These are phyloP conservation scores for Plemyria rubiginata DNA, from an alignment of 2,888 invertebrate species.

Conservation along the genomic window DNA sequence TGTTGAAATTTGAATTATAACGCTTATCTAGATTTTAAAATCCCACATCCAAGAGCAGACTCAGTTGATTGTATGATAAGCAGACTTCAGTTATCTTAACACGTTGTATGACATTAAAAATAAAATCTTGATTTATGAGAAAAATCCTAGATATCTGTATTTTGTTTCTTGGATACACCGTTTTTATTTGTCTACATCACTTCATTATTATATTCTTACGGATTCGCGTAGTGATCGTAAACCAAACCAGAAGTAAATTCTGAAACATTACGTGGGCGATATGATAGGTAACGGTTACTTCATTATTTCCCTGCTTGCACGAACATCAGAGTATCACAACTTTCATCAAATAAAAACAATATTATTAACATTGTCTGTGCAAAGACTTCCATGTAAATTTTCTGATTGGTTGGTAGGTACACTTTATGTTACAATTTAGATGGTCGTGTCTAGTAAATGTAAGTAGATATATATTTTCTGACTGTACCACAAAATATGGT, in stretches of 20 bases:
- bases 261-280: constrained; percentile 21
- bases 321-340: constrained; percentile 29
- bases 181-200: constrained; percentile 5
- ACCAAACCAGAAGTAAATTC: constrained; percentile 21
- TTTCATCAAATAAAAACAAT: constrained; percentile 27
- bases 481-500: not conserved
- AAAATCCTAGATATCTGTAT: not conserved
- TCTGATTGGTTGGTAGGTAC: not conserved
- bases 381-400: constrained; percentile 22
- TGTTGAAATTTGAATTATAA: constrained; percentile 24
- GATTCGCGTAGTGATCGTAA: constrained; percentile 13
- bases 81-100: not conserved
- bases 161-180: not conserved
- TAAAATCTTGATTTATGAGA: too few species aligned
- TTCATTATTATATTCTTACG: constrained; percentile 4
- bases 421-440: not conserved
- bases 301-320: constrained; percentile 22
- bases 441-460: not conserved
- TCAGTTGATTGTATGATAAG: constrained; percentile 14
- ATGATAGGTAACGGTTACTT: constrained; percentile 22
- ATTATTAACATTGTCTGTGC: constrained; percentile 9
- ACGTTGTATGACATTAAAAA: not conserved
- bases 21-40: not conserved
- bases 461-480: not conserved
- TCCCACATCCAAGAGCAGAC: not conserved